Evolutionary conservation across 2,888 invertebrate genomes (phyloP).

Genomic region (Archips crataeganus): DNA sequence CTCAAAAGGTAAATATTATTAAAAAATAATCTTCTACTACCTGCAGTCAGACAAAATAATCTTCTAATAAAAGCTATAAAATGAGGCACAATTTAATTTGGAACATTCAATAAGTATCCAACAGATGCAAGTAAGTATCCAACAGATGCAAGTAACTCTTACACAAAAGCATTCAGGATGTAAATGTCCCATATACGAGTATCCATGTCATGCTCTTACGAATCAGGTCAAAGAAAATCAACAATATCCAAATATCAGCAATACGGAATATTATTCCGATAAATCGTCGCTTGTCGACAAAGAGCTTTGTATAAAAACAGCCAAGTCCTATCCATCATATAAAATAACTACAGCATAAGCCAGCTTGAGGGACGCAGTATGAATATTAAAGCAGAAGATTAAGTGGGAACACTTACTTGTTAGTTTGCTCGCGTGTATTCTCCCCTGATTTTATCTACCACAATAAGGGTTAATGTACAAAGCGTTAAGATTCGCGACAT

Average conservation of each 20-base stretch:
- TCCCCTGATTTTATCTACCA: slow-evolving; percentile 4
- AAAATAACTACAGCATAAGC: slow-evolving; percentile 35
- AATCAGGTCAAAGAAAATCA: slow-evolving; percentile 23
- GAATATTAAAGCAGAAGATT: slow-evolving; percentile 38
- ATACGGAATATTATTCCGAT: slow-evolving; percentile 32
- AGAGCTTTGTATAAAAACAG: slow-evolving; percentile 27
- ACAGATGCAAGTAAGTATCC: neutral
- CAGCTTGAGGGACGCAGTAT: slow-evolving; percentile 25
- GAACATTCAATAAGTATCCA: neutral
- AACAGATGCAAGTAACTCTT: neutral
- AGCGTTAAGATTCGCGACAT: neutral
- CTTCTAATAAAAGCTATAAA: neutral
- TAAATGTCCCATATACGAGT: slow-evolving; percentile 3
- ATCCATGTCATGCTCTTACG: slow-evolving; percentile 3
- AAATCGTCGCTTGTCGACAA: slow-evolving; percentile 28
- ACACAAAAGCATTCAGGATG: slow-evolving; percentile 11
- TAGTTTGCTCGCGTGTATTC: slow-evolving; percentile 11
- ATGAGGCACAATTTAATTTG: neutral
- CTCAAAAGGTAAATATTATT: too few species aligned
- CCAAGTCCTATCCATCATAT: slow-evolving; percentile 35
- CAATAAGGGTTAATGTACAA: slow-evolving; percentile 6
- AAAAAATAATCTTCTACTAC: too few species aligned
- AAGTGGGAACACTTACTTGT: slow-evolving; percentile 11
- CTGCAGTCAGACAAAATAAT: neutral
- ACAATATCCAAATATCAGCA: slow-evolving; percentile 27